phyloP scores from a whole-genome alignment of 2,113 vertebrate species.

The Jaculus jaculus region DNA sequence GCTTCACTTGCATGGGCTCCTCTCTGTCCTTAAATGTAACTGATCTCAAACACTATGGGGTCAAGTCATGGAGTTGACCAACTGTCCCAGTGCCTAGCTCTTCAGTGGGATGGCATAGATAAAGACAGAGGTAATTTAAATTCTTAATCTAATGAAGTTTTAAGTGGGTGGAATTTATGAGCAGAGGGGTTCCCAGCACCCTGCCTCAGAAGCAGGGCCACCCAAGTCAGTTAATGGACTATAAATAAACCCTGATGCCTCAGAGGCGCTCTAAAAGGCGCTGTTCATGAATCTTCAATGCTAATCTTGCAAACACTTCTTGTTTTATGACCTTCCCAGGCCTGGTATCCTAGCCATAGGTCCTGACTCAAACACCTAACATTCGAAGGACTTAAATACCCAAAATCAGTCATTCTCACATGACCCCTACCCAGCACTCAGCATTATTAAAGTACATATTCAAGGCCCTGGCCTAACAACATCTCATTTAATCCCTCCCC shows the following conservation, averaged over 20 bases:
- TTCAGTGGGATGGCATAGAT: background rate
- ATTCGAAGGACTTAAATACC: background rate
- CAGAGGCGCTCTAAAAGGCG: background rate
- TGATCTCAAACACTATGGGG: background rate
- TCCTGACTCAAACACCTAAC: background rate
- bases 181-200: background rate
- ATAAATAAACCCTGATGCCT: background rate
- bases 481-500: background rate
- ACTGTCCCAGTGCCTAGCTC: background rate
- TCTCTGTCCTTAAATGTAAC: background rate
- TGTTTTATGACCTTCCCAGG: background rate
- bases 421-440: background rate
- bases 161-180: background rate
- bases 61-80: background rate
- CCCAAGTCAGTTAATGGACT: background rate
- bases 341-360: background rate
- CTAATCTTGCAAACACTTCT: background rate
- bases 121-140: background rate
- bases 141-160: background rate
- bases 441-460: background rate
- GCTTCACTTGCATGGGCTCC: background rate
- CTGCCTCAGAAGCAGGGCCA: background rate
- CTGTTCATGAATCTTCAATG: background rate
- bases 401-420: background rate
- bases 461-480: background rate